A percentile compares a stretch with the other conserved stretches of the same genome.
Evolutionary conservation across 2,113 vertebrate species (phyloP).

Genomic region (Scomber colias): DNA sequence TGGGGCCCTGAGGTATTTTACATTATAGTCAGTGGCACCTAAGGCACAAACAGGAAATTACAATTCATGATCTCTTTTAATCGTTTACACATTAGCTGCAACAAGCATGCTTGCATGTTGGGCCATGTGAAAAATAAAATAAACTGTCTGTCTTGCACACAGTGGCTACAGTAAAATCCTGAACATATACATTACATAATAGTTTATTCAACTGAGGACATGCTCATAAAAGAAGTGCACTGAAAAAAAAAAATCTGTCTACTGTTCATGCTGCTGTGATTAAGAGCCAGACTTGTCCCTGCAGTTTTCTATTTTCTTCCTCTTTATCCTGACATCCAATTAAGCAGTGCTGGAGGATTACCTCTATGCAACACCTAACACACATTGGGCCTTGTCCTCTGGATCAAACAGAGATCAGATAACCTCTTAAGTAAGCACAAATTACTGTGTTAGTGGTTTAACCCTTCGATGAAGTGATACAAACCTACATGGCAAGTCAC

Average conservation of each 20-base stretch:
- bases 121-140: not conserved
- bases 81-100: conserved; percentile 15
- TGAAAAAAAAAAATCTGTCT: not conserved
- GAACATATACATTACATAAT: too few species aligned
- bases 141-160: not conserved
- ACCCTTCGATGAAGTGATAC: not conserved
- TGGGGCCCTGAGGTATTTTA: conserved; percentile 2
- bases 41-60: conserved; percentile 27
- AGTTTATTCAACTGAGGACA: not conserved
- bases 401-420: conserved; percentile 23
- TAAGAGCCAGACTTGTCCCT: conserved; percentile 22
- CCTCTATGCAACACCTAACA: conserved; percentile 19
- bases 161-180: not conserved
- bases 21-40: conserved; percentile 5
- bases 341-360: conserved; percentile 65
- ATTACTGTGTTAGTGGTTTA: not conserved
- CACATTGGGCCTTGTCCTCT: conserved; percentile 23
- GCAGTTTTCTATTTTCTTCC: conserved; percentile 64
- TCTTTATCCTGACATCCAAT: conserved; percentile 73
- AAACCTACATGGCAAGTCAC: not conserved
- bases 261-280: conserved; percentile 4
- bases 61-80: conserved; percentile 11
- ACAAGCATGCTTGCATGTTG: not conserved
- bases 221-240: not conserved
- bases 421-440: conserved; percentile 37